Base-by-base conservation (phyloP, 2,113 vertebrate genomes). In the Crotophaga sulcirostris region DNA sequence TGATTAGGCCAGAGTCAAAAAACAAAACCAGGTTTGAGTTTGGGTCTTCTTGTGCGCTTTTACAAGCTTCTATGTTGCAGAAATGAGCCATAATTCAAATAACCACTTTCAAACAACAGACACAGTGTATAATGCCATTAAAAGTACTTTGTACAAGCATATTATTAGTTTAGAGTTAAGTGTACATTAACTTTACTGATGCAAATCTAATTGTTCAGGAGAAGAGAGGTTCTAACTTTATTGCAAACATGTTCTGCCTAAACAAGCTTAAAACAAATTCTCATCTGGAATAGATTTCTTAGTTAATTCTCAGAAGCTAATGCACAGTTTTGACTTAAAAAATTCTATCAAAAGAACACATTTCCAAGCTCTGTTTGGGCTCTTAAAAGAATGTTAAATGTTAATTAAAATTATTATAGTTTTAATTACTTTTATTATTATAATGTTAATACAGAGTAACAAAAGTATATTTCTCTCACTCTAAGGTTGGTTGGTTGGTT, bases 1-100 rank as follows among this genome's bases (percentile, higher is more conserved):
- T 78, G 26, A 94, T 76, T 94, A 95, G 95, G 95, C 97, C 95
- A 97, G 77, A 92, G 94, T 93, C 18, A 60, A 92, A 92, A 92
- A 93, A 91, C 70, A 93, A 95, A 90, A 90, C 8, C 80, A 90
- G 49, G 62, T 87, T 87, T 92, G 13, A 89, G 18, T 92, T 92
- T 74, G 31, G 13, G 78, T 89, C 63, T 34, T 94, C 85, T 89
- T 87, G 52, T 51, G 17, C 4, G 77, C 83, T 95, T 89, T 95
- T 90, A 89, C 59, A 93, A 87, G 78, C 45, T 94, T 87, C 60
- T 90, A 45, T 52, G 38, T 29, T 49, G 31, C 54, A 97, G 68
- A 96, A 96, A 83, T 38, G 25, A 90, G 44, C 67, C 47, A 54
- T 94, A 96, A 96, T 94, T 96, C 84, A 75, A 86, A 55, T 8